A percentile compares a stretch with the other conserved stretches of the same genome.
Conservation (phyloP, 2,113 vertebrate genomes). For the Burhinus bistriatus region DNA sequence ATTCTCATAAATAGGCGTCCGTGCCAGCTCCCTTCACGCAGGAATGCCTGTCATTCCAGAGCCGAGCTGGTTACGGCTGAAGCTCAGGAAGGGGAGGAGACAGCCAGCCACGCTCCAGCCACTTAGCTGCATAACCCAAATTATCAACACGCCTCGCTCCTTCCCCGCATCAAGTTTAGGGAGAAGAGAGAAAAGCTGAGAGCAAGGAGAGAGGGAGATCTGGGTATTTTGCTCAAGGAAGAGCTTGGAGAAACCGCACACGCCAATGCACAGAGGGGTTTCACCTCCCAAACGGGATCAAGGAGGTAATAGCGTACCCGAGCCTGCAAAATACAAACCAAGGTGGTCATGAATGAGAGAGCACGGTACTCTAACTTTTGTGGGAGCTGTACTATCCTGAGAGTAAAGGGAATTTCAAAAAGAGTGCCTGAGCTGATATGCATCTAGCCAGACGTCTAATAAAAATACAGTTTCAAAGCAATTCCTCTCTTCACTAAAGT, state of each 20-base stretch:
- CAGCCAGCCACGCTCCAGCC: constrained; percentile 43
- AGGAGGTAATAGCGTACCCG: background rate
- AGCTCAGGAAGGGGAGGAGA: constrained; percentile 81
- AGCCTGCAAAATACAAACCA: background rate
- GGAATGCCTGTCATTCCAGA: constrained; percentile 94
- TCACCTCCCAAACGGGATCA: background rate
- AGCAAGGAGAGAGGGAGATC: background rate
- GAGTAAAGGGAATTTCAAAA: background rate
- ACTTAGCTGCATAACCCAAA: constrained; percentile 46
- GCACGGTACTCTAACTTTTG: rapidly evolving
- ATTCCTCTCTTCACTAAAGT: background rate
- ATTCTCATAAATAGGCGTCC: constrained; percentile 74
- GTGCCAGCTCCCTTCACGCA: constrained; percentile 75
- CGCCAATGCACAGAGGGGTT: rapidly evolving
- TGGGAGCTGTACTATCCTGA: background rate
- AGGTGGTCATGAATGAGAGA: background rate
- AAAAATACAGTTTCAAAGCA: background rate
- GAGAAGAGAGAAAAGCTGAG: background rate
- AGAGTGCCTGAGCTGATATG: background rate
- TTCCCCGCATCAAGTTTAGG: background rate
- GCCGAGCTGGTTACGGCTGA: constrained; percentile 70
- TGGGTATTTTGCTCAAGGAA: background rate
- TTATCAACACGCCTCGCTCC: constrained; percentile 65
- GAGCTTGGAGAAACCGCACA: background rate
- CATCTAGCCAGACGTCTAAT: background rate